Percentiles rank a stretch among this genome's conserved stretches.
Evolutionary conservation across 2,113 vertebrate genomes (phyloP).

Genomic region (Collichthys lucidus): DNA sequence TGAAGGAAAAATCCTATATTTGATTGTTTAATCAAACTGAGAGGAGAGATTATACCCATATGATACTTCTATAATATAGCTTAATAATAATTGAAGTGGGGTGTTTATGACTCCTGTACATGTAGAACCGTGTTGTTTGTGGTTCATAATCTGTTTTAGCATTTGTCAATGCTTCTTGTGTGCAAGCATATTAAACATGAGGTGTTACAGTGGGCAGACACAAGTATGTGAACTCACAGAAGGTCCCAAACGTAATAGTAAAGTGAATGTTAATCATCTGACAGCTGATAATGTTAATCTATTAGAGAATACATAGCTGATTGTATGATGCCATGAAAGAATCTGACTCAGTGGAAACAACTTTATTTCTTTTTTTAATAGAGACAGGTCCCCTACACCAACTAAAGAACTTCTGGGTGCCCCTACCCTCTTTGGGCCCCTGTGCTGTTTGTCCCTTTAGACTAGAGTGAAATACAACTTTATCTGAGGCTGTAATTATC

Average conservation of each 20-base stretch:
- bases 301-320: background rate
- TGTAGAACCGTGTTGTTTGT: background rate
- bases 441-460: background rate
- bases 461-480: slow-evolving; percentile 9
- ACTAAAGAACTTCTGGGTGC: background rate
- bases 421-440: background rate
- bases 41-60: slow-evolving; percentile 10
- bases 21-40: slow-evolving; percentile 11
- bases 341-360: slow-evolving; percentile 1
- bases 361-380: background rate
- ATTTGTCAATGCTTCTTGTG: background rate
- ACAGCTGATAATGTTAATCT: too few species aligned
- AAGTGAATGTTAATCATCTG: too few species aligned
- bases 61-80: background rate
- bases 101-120: background rate
- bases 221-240: background rate
- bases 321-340: too few species aligned
- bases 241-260: background rate
- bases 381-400: background rate
- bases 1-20: background rate
- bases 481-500: slow-evolving; percentile 6
- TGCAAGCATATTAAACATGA: background rate
- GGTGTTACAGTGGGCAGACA: background rate
- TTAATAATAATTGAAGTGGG: background rate
- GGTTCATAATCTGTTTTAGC: background rate